A percentile compares a stretch with the other conserved stretches of the same genome.
phyloP scores from a whole-genome alignment of 2,797 vertebrate species.

The Myotis daubentonii region DNA sequence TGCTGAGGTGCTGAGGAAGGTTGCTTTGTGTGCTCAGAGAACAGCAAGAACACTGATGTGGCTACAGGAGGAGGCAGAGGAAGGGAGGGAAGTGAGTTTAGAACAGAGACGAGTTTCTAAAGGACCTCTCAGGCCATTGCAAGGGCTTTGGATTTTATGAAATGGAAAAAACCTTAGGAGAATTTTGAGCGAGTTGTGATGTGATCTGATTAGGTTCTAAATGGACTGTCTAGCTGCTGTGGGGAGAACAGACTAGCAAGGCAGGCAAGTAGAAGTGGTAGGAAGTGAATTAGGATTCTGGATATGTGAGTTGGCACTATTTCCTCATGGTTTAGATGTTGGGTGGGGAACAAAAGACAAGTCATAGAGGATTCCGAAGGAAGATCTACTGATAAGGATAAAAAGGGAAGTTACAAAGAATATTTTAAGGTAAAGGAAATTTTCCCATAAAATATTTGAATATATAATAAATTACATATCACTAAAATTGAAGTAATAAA shows the following conservation, averaged over 20 bases:
- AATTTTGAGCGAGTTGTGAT: no score
- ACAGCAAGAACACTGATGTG: rapidly evolving
- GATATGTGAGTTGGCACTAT: not conserved
- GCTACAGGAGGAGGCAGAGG: not conserved
- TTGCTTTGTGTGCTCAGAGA: not conserved
- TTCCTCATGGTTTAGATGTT: not conserved
- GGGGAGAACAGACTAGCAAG: no score
- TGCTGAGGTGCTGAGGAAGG: not conserved
- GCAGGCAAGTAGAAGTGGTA: not conserved
- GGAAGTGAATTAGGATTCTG: not conserved
- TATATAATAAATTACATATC: conserved; percentile 14
- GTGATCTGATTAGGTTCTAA: no score
- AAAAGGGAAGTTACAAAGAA: not conserved
- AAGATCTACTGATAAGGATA: not conserved
- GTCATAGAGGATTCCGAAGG: not conserved
- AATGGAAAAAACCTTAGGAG: no score
- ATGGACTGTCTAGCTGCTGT: no score
- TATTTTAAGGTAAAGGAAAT: not conserved
- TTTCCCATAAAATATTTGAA: conserved; percentile 36
- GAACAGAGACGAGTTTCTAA: not conserved
- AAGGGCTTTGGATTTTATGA: no score
- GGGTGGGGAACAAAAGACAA: not conserved
- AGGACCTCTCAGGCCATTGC: not conserved
- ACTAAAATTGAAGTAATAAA: no score
- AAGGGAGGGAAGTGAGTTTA: not conserved